Conservation (phyloP, 2,888 invertebrate species). For the Lasioglossum zephyrum region DNA sequence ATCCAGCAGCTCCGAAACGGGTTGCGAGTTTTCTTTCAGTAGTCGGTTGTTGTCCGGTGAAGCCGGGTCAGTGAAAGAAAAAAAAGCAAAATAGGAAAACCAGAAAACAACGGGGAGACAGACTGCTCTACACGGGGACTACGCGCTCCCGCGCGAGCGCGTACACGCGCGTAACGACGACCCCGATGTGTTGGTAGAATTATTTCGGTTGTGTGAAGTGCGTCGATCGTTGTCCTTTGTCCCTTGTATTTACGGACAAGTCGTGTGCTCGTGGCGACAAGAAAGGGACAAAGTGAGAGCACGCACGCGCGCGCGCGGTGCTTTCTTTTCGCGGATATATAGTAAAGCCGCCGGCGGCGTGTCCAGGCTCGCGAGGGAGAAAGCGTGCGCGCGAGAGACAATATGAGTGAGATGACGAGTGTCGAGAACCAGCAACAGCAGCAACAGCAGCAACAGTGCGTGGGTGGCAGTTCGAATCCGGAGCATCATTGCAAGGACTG, state of each 20-base stretch:
- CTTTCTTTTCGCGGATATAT: slow-evolving; percentile 9
- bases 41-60: not conserved
- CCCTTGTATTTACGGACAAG: slow-evolving; percentile 21
- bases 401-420: slow-evolving; percentile 82
- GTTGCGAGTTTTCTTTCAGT: not conserved
- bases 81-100: not conserved
- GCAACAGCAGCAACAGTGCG: slow-evolving; percentile 86
- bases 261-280: slow-evolving; percentile 2
- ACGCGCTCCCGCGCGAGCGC: slow-evolving; percentile 59
- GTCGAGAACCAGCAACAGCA: slow-evolving; percentile 85
- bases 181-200: slow-evolving; percentile 14
- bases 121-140: slow-evolving; percentile 30
- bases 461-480: slow-evolving; percentile 80
- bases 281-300: not conserved
- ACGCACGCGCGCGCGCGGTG: not conserved
- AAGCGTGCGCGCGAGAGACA: slow-evolving; percentile 61
- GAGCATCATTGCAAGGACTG: slow-evolving; percentile 91
- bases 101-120: slow-evolving; percentile 38
- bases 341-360: not conserved
- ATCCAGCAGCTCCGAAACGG: not conserved
- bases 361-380: slow-evolving; percentile 70
- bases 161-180: slow-evolving; percentile 41
- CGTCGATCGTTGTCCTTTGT: not conserved
- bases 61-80: not conserved
- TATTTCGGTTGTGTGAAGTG: slow-evolving; percentile 21